Conservation (phyloP, 2,113 vertebrate genomes). For the Cromileptes altivelis region DNA sequence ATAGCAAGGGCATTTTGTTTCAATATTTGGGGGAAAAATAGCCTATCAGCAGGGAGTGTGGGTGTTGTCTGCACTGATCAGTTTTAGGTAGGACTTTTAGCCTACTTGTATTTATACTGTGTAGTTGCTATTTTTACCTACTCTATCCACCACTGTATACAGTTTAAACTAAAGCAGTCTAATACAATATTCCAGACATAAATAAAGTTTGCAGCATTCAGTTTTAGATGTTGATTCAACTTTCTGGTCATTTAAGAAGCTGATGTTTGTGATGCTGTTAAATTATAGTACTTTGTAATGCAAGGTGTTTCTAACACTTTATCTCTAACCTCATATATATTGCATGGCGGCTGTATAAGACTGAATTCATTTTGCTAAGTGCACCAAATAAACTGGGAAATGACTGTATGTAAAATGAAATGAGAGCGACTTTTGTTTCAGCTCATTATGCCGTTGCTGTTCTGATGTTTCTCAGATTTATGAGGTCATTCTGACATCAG, state of each 20-base stretch:
- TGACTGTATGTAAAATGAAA: not conserved
- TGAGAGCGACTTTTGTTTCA: slow-evolving; percentile 1
- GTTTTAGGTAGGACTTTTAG: not conserved
- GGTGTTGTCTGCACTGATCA: not conserved
- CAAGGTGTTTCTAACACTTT: not conserved
- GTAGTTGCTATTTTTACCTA: not conserved
- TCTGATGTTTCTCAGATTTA: not conserved
- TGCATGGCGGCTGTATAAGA: not conserved
- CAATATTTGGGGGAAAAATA: too few species aligned
- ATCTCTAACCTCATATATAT: too few species aligned
- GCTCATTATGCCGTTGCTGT: not conserved
- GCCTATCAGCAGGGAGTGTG: too few species aligned
- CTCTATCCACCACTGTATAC: not conserved
- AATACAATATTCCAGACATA: not conserved
- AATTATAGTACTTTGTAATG: not conserved
- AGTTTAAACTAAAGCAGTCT: not conserved
- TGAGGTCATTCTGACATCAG: slow-evolving; percentile 13
- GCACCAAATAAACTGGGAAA: not conserved
- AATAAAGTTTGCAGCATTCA: not conserved
- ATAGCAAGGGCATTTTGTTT: too few species aligned
- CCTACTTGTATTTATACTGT: not conserved
- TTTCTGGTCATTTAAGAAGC: not conserved
- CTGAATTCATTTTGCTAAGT: not conserved
- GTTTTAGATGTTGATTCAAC: not conserved
- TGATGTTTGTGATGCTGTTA: not conserved